Evolutionary conservation across 2,797 vertebrate genomes (phyloP).

Genomic region (Diplodus puntazzo): DNA sequence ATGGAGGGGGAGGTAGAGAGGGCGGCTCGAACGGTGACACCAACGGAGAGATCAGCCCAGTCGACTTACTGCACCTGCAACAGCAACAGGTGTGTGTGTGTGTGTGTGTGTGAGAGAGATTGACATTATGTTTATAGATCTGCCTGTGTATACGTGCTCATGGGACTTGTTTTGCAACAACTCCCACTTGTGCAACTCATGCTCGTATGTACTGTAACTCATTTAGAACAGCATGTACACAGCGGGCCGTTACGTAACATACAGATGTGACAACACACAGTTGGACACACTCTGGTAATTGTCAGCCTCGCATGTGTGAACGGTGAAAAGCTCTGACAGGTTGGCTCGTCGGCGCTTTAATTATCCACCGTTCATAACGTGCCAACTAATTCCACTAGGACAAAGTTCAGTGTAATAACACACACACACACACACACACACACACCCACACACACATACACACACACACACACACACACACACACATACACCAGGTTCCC

Average conservation of each 20-base stretch:
- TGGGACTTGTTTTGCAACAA: slow-evolving; percentile 60
- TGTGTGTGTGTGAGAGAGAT: slow-evolving; percentile 36
- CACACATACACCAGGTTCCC: slow-evolving; percentile 23
- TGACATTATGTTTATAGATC: slow-evolving; percentile 40
- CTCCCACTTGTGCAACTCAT: slow-evolving; percentile 50
- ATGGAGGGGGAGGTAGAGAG: slow-evolving; percentile 89
- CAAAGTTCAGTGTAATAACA: slow-evolving; percentile 50
- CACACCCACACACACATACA: too few relatives aligned
- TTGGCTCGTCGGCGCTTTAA: slow-evolving; percentile 62
- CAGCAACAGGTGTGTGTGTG: slow-evolving; percentile 94
- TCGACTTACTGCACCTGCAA: slow-evolving; percentile 97
- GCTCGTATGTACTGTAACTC: slow-evolving; percentile 24
- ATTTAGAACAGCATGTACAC: slow-evolving; percentile 61
- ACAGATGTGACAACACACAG: slow-evolving; percentile 63
- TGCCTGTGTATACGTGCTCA: slow-evolving; percentile 19
- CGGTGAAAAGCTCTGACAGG: slow-evolving; percentile 58
- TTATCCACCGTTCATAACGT: slow-evolving; percentile 57
- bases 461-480: too few relatives aligned
- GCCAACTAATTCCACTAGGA: slow-evolving; percentile 60
- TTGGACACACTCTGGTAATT: slow-evolving; percentile 47
- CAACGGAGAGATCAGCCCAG: slow-evolving; percentile 96
- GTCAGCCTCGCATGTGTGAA: slow-evolving; percentile 47
- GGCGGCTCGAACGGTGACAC: slow-evolving; percentile 90
- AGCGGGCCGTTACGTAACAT: slow-evolving; percentile 52
- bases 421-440: slow-evolving; percentile 25